Evolutionary conservation across 2,113 vertebrate species (phyloP).

Genomic region (Melanerpes formicivorus): DNA sequence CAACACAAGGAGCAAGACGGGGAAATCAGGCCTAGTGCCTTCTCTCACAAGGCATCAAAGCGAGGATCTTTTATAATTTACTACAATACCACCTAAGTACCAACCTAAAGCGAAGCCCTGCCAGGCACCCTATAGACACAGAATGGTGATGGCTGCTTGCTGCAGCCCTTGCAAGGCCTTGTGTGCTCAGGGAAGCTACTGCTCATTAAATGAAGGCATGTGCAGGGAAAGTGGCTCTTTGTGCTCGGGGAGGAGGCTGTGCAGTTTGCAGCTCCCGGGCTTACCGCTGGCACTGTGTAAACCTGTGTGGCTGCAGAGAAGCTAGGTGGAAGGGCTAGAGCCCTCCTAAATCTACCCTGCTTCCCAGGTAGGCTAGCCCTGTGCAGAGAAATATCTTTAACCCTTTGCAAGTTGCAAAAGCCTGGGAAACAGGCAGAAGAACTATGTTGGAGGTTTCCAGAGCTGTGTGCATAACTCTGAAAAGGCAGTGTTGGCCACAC

Average conservation of each 20-base stretch:
- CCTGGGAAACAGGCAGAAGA: not conserved
- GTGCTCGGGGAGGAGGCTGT: accelerated
- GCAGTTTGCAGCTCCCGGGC: not conserved
- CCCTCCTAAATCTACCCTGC: not conserved
- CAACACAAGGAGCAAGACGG: not conserved
- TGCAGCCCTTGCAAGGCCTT: not conserved
- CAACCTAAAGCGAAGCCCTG: not conserved
- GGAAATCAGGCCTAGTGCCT: not conserved
- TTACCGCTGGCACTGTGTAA: not conserved
- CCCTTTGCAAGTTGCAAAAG: not conserved
- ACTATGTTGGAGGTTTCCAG: not conserved
- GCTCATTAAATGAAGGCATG: constrained; percentile 37
- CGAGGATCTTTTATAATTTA: constrained; percentile 58
- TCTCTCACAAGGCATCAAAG: constrained; percentile 47
- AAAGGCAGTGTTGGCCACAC: not conserved
- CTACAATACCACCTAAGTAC: not conserved
- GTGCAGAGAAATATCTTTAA: not conserved
- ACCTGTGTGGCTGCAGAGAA: not conserved
- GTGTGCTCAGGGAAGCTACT: not conserved
- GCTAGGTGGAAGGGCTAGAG: not conserved
- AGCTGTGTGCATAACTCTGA: not conserved
- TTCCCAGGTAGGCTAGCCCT: not conserved
- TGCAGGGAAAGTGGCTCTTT: not conserved
- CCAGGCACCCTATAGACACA: not conserved
- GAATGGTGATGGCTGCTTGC: not conserved